A percentile compares a stretch with the other conserved stretches of the same genome.
Conservation (phyloP, 2,797 vertebrate species). For the Antrozous pallidus region DNA sequence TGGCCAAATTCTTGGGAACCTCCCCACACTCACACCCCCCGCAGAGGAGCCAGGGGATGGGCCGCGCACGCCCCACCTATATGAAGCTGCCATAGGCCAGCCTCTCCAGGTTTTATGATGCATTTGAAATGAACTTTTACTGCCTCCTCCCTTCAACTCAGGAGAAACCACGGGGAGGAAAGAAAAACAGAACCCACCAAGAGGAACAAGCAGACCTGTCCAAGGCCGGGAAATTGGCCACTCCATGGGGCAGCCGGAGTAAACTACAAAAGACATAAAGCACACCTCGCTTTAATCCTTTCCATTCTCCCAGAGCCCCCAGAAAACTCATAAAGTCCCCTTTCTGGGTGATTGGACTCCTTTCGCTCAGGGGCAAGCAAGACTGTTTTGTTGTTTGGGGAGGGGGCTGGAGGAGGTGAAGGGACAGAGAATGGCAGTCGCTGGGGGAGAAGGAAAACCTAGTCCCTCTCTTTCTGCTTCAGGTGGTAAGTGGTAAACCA, state of each 20-base stretch:
- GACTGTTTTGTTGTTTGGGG: slow-evolving; percentile 66
- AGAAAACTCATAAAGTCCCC: slow-evolving; percentile 76
- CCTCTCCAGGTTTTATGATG: slow-evolving; percentile 59
- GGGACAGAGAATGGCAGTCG: background rate
- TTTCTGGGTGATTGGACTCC: slow-evolving; percentile 80
- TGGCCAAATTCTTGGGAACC: background rate
- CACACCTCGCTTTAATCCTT: slow-evolving; percentile 77
- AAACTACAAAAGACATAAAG: slow-evolving; percentile 75
- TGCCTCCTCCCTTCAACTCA: slow-evolving; percentile 40
- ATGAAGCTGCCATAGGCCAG: background rate
- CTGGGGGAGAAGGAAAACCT: background rate
- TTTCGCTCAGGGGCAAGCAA: slow-evolving; percentile 71
- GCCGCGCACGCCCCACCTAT: background rate
- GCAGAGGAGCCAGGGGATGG: background rate
- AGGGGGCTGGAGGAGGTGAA: background rate
- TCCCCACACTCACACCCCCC: background rate
- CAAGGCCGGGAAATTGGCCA: slow-evolving; percentile 28
- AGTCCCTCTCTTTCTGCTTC: slow-evolving; percentile 45
- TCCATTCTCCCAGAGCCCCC: slow-evolving; percentile 73
- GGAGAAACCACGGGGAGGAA: background rate
- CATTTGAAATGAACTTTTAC: slow-evolving; percentile 63
- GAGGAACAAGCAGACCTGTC: slow-evolving; percentile 50
- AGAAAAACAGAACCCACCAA: slow-evolving; percentile 54
- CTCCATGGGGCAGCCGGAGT: slow-evolving; percentile 11
- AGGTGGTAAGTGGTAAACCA: slow-evolving; percentile 61